These are phyloP conservation scores for Heterotis niloticus DNA, from an alignment of 2,113 vertebrate species.

Conservation along the genomic window DNA sequence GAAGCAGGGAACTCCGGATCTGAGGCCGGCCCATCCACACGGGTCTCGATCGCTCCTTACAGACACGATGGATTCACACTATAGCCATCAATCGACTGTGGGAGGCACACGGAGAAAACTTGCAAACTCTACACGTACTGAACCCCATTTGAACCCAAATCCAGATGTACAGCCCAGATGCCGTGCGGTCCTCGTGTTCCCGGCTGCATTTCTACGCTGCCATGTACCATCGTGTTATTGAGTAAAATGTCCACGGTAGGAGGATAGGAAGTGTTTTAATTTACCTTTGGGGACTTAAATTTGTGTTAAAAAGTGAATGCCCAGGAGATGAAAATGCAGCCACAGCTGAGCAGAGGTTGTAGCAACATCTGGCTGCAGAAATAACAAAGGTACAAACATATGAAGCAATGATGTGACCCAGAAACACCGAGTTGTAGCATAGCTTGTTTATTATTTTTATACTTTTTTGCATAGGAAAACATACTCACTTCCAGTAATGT, in stretches of 20 bases:
- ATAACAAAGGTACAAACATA: too few relatives aligned
- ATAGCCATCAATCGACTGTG: background rate
- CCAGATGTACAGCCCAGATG: background rate
- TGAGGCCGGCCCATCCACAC: background rate
- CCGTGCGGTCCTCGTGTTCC: background rate
- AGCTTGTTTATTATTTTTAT: constrained; percentile 79
- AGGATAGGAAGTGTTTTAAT: constrained; percentile 1
- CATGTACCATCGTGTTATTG: too few relatives aligned
- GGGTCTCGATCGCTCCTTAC: background rate
- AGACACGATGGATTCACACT: too few relatives aligned
- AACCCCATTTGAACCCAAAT: background rate
- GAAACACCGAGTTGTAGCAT: constrained; percentile 67
- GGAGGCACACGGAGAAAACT: background rate
- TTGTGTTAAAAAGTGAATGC: background rate
- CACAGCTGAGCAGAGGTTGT: background rate
- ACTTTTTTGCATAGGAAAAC: constrained; percentile 85
- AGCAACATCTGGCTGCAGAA: too few relatives aligned
- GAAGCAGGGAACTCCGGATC: background rate
- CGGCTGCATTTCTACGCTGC: background rate
- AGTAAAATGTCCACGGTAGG: too few relatives aligned
- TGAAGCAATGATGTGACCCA: constrained; percentile 9
- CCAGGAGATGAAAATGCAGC: background rate
- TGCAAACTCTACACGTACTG: background rate
- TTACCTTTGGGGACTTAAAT: background rate
- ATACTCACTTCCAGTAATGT: constrained; percentile 76